A percentile compares a stretch with the other conserved stretches of the same genome.
Conservation (phyloP, 2,113 vertebrate genomes). For the Cisticola juncidis region DNA sequence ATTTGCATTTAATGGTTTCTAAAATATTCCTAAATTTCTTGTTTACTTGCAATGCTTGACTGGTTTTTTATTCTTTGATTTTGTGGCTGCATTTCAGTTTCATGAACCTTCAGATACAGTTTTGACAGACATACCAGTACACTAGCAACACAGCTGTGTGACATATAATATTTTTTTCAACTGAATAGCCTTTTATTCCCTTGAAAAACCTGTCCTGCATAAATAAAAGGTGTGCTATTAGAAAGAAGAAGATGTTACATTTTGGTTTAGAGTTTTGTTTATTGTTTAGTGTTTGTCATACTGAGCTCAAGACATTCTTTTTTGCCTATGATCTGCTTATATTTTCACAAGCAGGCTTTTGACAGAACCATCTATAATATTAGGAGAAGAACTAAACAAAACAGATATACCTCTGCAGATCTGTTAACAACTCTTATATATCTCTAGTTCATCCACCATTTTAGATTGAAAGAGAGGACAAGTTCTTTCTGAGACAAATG, state of each 20-base stretch:
- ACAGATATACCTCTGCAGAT: neutral
- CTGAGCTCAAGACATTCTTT: neutral
- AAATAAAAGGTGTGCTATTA: neutral
- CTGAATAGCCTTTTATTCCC: neutral
- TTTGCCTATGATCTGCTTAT: neutral
- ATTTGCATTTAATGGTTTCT: neutral
- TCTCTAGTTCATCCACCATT: neutral
- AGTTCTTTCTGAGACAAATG: neutral
- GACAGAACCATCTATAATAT: neutral
- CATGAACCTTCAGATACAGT: neutral
- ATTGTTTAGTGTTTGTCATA: neutral
- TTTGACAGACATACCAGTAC: neutral
- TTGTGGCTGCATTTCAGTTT: neutral
- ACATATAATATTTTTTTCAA: neutral
- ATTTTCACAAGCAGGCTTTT: neutral
- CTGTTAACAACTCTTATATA: neutral
- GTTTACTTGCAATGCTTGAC: neutral
- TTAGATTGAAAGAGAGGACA: neutral
- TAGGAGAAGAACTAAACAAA: neutral
- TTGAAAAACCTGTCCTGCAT: neutral
- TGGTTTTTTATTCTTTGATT: neutral
- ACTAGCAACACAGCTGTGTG: neutral
- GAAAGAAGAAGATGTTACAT: neutral
- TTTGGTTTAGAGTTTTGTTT: neutral
- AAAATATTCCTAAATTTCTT: neutral